A percentile compares a stretch with the other conserved stretches of the same genome.
Conservation (phyloP, 2,888 invertebrate species). For the Idaea straminata region DNA sequence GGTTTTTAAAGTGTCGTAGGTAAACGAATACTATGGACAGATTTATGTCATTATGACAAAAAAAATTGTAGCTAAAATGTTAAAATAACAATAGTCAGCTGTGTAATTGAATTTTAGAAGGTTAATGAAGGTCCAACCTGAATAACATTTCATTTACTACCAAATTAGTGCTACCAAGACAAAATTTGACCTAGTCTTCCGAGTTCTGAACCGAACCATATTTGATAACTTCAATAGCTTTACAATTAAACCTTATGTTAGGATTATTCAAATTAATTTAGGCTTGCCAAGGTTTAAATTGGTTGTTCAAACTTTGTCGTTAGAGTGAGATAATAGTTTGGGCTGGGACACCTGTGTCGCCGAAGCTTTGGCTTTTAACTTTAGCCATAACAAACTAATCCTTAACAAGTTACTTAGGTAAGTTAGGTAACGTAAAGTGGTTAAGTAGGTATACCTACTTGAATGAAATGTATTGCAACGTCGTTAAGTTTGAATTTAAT, state of each 20-base stretch:
- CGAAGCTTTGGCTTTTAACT: constrained; percentile 3
- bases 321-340: constrained; percentile 5
- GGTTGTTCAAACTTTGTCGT: constrained; percentile 4
- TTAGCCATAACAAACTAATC: constrained; percentile 2
- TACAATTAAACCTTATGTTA: constrained; percentile 3
- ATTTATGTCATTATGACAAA: no score
- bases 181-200: not conserved
- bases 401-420: not conserved
- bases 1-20: no score
- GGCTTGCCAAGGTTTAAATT: constrained; percentile 4
- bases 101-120: no score
- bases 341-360: constrained; percentile 3
- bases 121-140: not conserved
- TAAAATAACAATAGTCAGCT: no score
- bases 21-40: no score
- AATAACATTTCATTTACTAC: no score
- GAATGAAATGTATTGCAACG: not conserved
- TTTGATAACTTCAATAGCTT: constrained; percentile 1
- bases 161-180: not conserved
- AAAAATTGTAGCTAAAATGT: no score
- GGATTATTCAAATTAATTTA: constrained; percentile 5
- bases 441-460: not conserved
- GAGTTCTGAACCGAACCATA: not conserved
- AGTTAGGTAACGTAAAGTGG: not conserved
- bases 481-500: not conserved